A percentile compares a stretch with the other conserved stretches of the same genome.
Evolutionary conservation across 2,888 invertebrate species (phyloP).

Genomic region (Watsonalla binaria): DNA sequence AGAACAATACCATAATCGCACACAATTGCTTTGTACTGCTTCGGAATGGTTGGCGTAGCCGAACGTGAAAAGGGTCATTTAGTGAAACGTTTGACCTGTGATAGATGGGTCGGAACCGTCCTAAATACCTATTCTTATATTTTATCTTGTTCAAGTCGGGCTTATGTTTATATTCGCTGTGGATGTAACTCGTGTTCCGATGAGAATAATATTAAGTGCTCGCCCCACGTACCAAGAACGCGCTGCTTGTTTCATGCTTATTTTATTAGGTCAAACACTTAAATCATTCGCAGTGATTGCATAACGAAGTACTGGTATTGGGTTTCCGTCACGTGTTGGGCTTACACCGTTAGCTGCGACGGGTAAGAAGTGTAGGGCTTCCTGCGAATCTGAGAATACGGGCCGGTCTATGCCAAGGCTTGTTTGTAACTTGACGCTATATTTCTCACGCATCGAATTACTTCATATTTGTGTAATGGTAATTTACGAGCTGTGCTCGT

Average conservation of each 20-base stretch:
- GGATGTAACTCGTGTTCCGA: slow-evolving; percentile 5
- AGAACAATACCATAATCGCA: slow-evolving; percentile 19
- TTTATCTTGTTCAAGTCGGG: slow-evolving; percentile 1
- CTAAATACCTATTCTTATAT: too few relatives aligned
- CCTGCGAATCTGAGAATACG: slow-evolving; percentile 20
- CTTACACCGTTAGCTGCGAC: slow-evolving; percentile 36
- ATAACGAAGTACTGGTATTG: slow-evolving; percentile 33
- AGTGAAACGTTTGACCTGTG: slow-evolving; percentile 42
- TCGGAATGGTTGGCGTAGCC: slow-evolving; percentile 31
- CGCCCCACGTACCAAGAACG: slow-evolving; percentile 20
- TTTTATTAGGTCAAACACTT: slow-evolving; percentile 42
- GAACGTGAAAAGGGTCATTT: slow-evolving; percentile 42
- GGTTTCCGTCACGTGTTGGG: slow-evolving; percentile 41
- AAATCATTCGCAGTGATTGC: slow-evolving; percentile 39
- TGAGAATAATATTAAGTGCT: slow-evolving; percentile 8
- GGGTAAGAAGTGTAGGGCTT: slow-evolving; percentile 38
- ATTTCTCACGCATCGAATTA: slow-evolving; percentile 47
- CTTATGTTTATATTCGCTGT: slow-evolving; percentile 4
- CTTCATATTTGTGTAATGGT: slow-evolving; percentile 17
- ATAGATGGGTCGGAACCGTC: slow-evolving; percentile 18
- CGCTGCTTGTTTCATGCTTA: slow-evolving; percentile 18
- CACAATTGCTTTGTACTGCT: slow-evolving; percentile 26
- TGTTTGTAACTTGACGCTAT: slow-evolving; percentile 41
- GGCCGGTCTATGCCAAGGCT: slow-evolving; percentile 27
- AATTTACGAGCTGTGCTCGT: neutral